phyloP scores from a whole-genome alignment of 1,140 invertebrate genomes.

The Drosophila parvula region DNA sequence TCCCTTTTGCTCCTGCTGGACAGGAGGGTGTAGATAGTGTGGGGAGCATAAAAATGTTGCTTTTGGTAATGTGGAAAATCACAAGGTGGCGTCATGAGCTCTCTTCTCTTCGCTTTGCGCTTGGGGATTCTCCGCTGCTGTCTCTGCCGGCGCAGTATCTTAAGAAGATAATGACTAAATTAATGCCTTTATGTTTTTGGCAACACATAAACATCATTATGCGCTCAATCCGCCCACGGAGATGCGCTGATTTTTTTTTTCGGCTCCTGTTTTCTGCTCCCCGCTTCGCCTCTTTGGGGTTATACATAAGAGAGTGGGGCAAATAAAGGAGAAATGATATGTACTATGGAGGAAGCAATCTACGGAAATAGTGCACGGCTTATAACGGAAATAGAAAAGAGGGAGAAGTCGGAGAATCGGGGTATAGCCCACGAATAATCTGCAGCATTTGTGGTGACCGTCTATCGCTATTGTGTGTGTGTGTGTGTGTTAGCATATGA shows the following conservation, averaged over 20 bases:
- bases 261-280: not conserved
- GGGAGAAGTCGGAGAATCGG: not conserved
- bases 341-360: not conserved
- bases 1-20: slow-evolving; percentile 18
- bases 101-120: slow-evolving; percentile 3
- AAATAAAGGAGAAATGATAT: not conserved
- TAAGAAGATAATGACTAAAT: slow-evolving; percentile 85
- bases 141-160: slow-evolving; percentile 62
- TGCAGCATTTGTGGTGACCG: slow-evolving; percentile 14
- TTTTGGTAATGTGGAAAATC: slow-evolving; percentile 53
- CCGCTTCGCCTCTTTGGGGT: not conserved
- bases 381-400: not conserved
- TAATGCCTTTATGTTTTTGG: slow-evolving; percentile 84
- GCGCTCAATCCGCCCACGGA: slow-evolving; percentile 75
- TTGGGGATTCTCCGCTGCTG: slow-evolving; percentile 28
- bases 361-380: not conserved
- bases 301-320: slow-evolving; percentile 5
- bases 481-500: slow-evolving; percentile 56
- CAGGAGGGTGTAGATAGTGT: not conserved
- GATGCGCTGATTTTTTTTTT: slow-evolving; percentile 22
- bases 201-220: slow-evolving; percentile 84
- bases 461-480: slow-evolving; percentile 17
- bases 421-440: slow-evolving; percentile 7
- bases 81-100: slow-evolving; percentile 21
- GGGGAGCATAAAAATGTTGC: slow-evolving; percentile 47